These are phyloP conservation scores for Sinocyclocheilus grahami DNA, from an alignment of 2,113 vertebrate species.

Conservation along the genomic window DNA sequence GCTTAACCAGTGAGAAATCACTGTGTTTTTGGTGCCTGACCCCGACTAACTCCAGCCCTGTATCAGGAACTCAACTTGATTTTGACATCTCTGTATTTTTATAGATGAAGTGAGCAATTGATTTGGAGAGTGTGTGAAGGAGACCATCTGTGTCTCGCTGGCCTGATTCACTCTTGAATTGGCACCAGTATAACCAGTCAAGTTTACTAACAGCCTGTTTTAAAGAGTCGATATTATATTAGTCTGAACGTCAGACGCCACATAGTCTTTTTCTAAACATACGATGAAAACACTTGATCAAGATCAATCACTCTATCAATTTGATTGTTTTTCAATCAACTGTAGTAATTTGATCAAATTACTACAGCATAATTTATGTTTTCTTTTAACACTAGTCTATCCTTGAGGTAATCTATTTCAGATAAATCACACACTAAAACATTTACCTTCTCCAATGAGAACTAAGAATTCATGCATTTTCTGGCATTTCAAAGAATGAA, in stretches of 20 bases:
- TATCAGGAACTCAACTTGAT: not conserved
- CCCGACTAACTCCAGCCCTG: not conserved
- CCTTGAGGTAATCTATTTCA: not conserved
- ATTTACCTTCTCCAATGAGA: not conserved
- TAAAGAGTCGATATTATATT: not conserved
- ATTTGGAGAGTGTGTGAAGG: not conserved
- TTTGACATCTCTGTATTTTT: not conserved
- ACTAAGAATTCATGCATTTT: no score
- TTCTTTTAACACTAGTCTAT: not conserved
- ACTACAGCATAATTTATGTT: not conserved
- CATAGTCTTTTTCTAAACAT: not conserved
- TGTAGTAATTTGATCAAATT: not conserved
- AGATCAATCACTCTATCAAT: no score
- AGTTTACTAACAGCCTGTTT: not conserved
- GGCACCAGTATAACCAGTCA: not conserved
- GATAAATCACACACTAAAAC: not conserved
- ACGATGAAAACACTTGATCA: not conserved
- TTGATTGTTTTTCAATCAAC: no score
- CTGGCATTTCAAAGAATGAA: not conserved
- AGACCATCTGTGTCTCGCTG: conserved; percentile 5
- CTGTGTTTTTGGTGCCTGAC: not conserved
- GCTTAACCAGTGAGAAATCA: no score
- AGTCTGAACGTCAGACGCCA: not conserved
- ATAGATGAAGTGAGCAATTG: not conserved
- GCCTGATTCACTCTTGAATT: not conserved